These are phyloP conservation scores for Polyodon spathula DNA, from an alignment of 2,113 vertebrate genomes.

Conservation along the genomic window DNA sequence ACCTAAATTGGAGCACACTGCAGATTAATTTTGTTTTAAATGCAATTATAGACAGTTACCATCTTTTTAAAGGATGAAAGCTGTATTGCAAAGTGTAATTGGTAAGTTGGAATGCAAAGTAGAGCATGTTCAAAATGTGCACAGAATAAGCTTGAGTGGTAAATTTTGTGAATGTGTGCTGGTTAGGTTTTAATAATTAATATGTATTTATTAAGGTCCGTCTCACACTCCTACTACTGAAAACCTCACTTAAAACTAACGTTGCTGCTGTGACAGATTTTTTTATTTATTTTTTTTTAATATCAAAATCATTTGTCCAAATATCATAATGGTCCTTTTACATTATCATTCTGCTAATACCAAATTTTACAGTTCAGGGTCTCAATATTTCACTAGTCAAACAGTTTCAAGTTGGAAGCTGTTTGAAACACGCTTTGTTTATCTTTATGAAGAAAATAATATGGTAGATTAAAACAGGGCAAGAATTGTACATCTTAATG, in stretches of 20 bases:
- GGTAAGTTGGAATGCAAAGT: conserved; percentile 79
- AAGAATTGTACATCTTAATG: too few relatives aligned
- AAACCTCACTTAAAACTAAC: conserved; percentile 73
- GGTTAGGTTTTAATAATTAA: conserved; percentile 68
- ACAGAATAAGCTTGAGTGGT: conserved; percentile 80
- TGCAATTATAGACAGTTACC: conserved; percentile 30
- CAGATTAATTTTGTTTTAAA: conserved; percentile 12
- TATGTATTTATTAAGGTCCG: conserved; percentile 72
- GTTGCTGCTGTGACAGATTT: conserved; percentile 72
- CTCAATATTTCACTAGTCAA: conserved; percentile 34
- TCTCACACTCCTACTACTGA: conserved; percentile 73
- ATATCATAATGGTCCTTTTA: conserved; percentile 50
- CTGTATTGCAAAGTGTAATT: conserved; percentile 58
- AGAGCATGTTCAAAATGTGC: conserved; percentile 90
- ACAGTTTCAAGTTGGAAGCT: conserved; percentile 54
- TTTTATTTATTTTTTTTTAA: too few relatives aligned
- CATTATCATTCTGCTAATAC: conserved; percentile 82
- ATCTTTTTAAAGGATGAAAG: conserved; percentile 44
- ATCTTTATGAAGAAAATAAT: too few relatives aligned
- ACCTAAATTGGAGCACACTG: conserved; percentile 4
- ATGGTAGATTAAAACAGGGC: too few relatives aligned
- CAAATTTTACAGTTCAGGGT: conserved; percentile 91
- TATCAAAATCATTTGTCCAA: conserved; percentile 24
- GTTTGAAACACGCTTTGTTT: conserved; percentile 53
- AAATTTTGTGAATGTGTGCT: conserved; percentile 66